Percentiles rank a stretch among this genome's conserved stretches.
These are phyloP conservation scores for Agrotis puta DNA, from an alignment of 2,888 invertebrate genomes.

Conservation along the genomic window DNA sequence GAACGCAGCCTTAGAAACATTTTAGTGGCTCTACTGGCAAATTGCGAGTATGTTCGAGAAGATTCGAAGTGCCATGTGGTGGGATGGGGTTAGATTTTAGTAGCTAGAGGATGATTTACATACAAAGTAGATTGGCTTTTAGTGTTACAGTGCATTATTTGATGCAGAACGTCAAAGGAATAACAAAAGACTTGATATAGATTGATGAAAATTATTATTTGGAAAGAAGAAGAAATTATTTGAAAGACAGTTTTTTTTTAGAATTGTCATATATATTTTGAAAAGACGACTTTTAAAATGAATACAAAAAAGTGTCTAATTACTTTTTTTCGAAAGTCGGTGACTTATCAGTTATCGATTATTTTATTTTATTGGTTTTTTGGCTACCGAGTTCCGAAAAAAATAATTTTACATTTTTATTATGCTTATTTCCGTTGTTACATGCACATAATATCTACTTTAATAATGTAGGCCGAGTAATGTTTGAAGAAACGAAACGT, in stretches of 20 bases:
- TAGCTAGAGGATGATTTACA: background rate
- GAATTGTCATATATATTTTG: too few species aligned
- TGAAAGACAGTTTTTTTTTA: too few species aligned
- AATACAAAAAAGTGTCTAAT: too few species aligned
- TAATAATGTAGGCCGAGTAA: too few species aligned
- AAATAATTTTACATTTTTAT: too few species aligned
- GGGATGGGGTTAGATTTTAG: background rate
- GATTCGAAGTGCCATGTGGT: slow-evolving; percentile 8
- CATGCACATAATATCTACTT: too few species aligned
- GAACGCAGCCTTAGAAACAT: slow-evolving; percentile 34
- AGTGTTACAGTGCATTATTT: background rate
- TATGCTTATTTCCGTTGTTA: too few species aligned
- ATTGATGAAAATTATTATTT: background rate
- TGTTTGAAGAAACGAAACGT: background rate
- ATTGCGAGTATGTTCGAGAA: slow-evolving; percentile 27
- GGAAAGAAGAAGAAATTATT: background rate
- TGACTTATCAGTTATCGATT: too few species aligned
- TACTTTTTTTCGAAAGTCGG: too few species aligned
- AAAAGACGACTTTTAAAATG: too few species aligned
- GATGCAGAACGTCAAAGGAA: background rate
- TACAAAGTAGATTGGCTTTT: slow-evolving; percentile 2
- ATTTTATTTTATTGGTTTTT: too few species aligned
- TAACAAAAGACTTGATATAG: background rate
- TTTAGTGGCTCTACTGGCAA: slow-evolving; percentile 44
- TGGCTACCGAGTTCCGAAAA: too few species aligned